Conservation (phyloP, 2,888 invertebrate species). For the Caenorhabditis virilis region DNA sequence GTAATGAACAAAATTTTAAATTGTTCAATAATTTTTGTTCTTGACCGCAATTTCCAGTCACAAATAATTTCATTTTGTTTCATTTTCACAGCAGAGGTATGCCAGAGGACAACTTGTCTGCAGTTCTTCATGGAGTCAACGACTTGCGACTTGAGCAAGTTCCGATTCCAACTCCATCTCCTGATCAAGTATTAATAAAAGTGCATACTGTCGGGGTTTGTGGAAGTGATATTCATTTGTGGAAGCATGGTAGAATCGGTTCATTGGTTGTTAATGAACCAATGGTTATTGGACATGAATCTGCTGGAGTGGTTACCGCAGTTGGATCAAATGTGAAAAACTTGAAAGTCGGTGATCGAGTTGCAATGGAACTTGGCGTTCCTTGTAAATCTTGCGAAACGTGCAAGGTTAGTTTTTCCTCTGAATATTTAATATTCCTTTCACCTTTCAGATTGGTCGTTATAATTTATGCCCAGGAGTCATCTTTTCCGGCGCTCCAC, state of each 20-base stretch:
- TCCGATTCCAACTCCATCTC: conserved; percentile 35
- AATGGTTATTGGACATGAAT: conserved; percentile 87
- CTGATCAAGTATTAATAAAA: conserved; percentile 43
- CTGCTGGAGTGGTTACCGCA: conserved; percentile 75
- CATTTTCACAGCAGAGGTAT: too few relatives aligned
- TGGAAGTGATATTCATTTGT: conserved; percentile 90
- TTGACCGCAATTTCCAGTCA: too few relatives aligned
- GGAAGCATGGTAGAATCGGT: conserved; percentile 83
- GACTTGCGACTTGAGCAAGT: conserved; percentile 50
- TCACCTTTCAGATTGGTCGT: conserved; percentile 74
- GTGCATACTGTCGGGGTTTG: conserved; percentile 96
- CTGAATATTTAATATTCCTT: too few relatives aligned
- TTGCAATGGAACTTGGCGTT: conserved; percentile 77
- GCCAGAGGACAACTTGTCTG: conserved; percentile 47
- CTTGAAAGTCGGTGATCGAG: conserved; percentile 48
- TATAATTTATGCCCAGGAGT: conserved; percentile 90
- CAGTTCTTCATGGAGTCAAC: conserved; percentile 48
- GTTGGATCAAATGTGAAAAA: conserved; percentile 74
- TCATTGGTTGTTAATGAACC: conserved; percentile 78
- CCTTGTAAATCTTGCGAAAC: conserved; percentile 80
- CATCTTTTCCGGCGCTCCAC: conserved; percentile 92
- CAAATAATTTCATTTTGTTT: too few relatives aligned
- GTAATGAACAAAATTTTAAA: too few relatives aligned
- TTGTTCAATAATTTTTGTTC: too few relatives aligned
- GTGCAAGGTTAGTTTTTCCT: too few relatives aligned